A percentile compares a stretch with the other conserved stretches of the same genome.
Evolutionary conservation across 1,140 invertebrate species (phyloP).

Genomic region (Hylaeus anthracinus): DNA sequence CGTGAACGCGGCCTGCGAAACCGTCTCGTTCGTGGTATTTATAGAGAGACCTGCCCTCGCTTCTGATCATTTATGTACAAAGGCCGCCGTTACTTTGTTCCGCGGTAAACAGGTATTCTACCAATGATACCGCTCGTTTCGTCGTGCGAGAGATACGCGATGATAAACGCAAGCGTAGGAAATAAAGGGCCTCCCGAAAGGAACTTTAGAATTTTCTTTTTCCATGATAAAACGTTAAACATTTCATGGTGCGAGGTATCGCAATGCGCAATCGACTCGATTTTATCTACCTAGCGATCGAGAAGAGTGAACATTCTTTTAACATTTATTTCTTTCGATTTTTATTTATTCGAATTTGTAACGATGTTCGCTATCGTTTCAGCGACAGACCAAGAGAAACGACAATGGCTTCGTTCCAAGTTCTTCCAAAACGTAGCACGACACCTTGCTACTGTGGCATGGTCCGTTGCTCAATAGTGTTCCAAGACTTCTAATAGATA

Average conservation of each 20-base stretch:
- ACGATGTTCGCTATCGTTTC: background rate
- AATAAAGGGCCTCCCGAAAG: background rate
- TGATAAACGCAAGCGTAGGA: background rate
- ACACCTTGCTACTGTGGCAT: constrained; percentile 29
- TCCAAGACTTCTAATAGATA: constrained; percentile 62
- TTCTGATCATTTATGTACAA: constrained; percentile 46
- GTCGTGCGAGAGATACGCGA: background rate
- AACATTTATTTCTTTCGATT: background rate
- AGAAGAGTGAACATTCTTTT: too few species aligned
- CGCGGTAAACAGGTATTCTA: constrained; percentile 21
- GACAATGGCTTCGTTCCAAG: constrained; percentile 59
- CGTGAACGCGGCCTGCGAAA: background rate
- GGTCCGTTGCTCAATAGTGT: constrained; percentile 54
- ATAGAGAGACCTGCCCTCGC: constrained; percentile 16
- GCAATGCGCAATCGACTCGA: background rate
- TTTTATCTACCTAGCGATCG: too few species aligned
- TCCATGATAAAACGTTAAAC: too few species aligned
- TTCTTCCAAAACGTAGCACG: constrained; percentile 35
- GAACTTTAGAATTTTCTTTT: background rate
- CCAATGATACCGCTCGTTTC: constrained; percentile 22
- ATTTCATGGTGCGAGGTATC: background rate
- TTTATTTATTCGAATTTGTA: constrained; percentile 36
- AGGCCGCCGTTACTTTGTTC: constrained; percentile 30
- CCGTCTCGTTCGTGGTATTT: constrained; percentile 35
- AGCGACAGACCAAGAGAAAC: background rate